Evolutionary conservation across 2,888 invertebrate species (phyloP).

Genomic region (Drosophila barbarae): DNA sequence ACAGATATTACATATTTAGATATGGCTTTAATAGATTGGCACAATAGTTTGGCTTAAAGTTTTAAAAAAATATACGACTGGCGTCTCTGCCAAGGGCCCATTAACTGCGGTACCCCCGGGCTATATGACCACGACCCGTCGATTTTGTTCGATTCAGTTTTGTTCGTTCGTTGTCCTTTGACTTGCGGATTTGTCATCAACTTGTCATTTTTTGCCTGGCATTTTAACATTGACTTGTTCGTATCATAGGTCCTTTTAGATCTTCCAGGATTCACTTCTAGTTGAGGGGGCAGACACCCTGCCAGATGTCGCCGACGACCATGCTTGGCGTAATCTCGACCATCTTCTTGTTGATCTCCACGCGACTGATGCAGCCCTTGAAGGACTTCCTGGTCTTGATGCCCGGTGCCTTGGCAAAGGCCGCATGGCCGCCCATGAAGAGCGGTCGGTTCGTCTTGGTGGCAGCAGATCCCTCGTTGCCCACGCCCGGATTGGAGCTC

Average conservation of each 20-base stretch:
- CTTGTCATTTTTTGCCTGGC: constrained; percentile 14
- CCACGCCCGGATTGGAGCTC: constrained; percentile 87
- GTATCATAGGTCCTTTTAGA: constrained; percentile 29
- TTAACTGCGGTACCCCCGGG: constrained; percentile 13
- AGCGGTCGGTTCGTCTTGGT: constrained; percentile 92
- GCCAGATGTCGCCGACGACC: constrained; percentile 86
- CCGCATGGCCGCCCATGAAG: constrained; percentile 93
- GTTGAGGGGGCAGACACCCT: constrained; percentile 89
- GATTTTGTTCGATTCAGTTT: constrained; percentile 56
- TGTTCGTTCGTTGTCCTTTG: constrained; percentile 63
- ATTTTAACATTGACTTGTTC: not conserved
- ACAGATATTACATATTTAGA: constrained; percentile 2
- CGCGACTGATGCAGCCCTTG: constrained; percentile 89
- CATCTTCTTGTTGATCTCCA: constrained; percentile 82
- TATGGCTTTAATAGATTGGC: constrained; percentile 50
- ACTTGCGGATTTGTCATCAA: constrained; percentile 33
- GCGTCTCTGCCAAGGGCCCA: constrained; percentile 17
- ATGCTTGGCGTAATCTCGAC: constrained; percentile 82
- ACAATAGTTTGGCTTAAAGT: constrained; percentile 39
- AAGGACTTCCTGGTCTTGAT: constrained; percentile 86
- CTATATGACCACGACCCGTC: constrained; percentile 26
- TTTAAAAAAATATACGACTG: constrained; percentile 52
- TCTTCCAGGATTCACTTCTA: constrained; percentile 72
- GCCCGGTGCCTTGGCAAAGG: constrained; percentile 82
- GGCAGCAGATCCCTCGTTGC: constrained; percentile 83